These are phyloP conservation scores for Lacanobia oleracea DNA, from an alignment of 2,888 invertebrate species.

Conservation along the genomic window DNA sequence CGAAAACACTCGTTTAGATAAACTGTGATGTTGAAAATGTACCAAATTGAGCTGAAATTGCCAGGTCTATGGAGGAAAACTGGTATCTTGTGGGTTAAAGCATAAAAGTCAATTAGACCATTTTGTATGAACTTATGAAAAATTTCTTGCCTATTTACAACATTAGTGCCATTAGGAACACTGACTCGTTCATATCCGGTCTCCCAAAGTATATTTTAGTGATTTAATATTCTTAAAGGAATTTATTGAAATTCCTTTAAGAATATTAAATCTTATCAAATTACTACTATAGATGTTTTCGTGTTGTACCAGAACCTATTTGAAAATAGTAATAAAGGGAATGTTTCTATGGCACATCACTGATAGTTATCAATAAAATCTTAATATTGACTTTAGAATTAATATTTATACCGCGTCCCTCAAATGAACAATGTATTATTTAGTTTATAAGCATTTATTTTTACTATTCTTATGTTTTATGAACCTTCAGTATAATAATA, in stretches of 20 bases:
- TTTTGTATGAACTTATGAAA: neutral
- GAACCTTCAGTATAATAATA: neutral
- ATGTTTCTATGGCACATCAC: neutral
- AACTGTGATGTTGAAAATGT: conserved; percentile 25
- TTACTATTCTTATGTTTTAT: conserved; percentile 18
- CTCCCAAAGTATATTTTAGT: neutral
- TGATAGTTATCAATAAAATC: conserved; percentile 27
- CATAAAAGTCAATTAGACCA: neutral
- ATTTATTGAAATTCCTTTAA: no score
- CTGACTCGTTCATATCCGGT: neutral
- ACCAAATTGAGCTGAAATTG: conserved; percentile 21
- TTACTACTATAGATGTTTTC: neutral
- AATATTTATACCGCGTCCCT: conserved; percentile 8
- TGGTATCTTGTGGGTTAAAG: neutral
- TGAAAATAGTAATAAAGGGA: neutral
- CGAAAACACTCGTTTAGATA: conserved; percentile 5
- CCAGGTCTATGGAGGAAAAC: neutral
- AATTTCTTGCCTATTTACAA: conserved; percentile 32
- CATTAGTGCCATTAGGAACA: conserved; percentile 6
- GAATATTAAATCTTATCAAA: conserved; percentile 9
- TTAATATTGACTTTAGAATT: conserved; percentile 23
- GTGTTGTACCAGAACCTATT: neutral
- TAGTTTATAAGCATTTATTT: conserved; percentile 31
- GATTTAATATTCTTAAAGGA: neutral
- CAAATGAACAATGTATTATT: conserved; percentile 52